These are phyloP conservation scores for Champsocephalus esox DNA, from an alignment of 2,797 vertebrate genomes.

Conservation along the genomic window DNA sequence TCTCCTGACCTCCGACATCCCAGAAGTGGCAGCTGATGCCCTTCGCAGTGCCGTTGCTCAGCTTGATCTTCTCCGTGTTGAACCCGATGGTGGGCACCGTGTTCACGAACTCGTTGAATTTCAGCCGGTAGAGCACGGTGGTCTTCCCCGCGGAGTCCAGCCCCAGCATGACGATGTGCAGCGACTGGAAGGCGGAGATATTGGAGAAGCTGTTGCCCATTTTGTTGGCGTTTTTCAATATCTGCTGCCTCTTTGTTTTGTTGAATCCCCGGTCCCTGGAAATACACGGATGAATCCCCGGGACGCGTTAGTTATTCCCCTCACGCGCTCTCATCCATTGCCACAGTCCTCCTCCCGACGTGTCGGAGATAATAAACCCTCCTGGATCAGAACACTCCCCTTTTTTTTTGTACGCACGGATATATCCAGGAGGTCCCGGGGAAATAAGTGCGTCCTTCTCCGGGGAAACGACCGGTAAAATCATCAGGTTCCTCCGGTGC, in stretches of 20 bases:
- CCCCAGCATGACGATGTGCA: constrained; percentile 98
- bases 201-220: constrained; percentile 98
- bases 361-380: background rate
- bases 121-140: constrained; percentile 94
- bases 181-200: constrained; percentile 95
- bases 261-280: background rate
- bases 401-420: too few species aligned
- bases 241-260: background rate
- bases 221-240: constrained; percentile 1
- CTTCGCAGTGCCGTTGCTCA: constrained; percentile 90
- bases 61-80: constrained; percentile 95
- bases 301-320: constrained; percentile 72
- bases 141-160: constrained; percentile 98
- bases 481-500: too few species aligned
- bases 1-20: constrained; percentile 98
- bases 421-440: too few species aligned
- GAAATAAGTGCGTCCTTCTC: too few species aligned
- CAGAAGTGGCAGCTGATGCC: constrained; percentile 99
- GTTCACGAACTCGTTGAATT: constrained; percentile 98
- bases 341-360: constrained; percentile 11
- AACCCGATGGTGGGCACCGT: constrained; percentile 98
- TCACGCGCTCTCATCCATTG: constrained; percentile 60
- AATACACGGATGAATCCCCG: constrained; percentile 4
- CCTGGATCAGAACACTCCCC: too few species aligned
- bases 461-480: too few species aligned